Base-by-base conservation (phyloP, 1,140 invertebrate species). In the Macrocentrus cingulum region DNA sequence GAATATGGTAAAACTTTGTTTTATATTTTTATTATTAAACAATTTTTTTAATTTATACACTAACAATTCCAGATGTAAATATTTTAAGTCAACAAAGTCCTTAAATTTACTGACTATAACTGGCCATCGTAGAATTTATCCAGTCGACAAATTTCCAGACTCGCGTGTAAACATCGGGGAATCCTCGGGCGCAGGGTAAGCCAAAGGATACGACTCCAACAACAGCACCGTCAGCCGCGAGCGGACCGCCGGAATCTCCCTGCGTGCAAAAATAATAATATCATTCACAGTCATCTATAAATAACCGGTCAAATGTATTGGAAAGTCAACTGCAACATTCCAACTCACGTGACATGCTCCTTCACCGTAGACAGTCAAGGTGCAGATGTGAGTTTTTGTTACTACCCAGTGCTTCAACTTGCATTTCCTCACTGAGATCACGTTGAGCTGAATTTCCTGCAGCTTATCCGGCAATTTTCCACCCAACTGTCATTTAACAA, bases 381-480 rank as follows among this genome's bases (percentile, higher is more conserved):
- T 55, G 7, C 52, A 55, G 42, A 55, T 45, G 11, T 44, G 19
- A 18, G 39, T 25, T 2, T 15, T 7, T 1, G 7, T 48, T 1
- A 69, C 1, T 7, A 41, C 15, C 19, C 2, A 25, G 1, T 54
- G 44, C 0, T 0, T 9, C 11, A 37, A 0, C 8, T 25, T 59
- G 16, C 74, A 75, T 16, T 45, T 16, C 3, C 34, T 0, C 7
- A 59, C 57, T 0, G 45, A 22, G 5, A 67, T 60, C 7, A 73
- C 55, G 2, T 46, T 61, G 7, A 73, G 56, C 1, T 66, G 16
- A 3, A 75, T 64, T n/a, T 67, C 48, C 55, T 76, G 72, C 9
- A 76, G 61, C 0, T 62, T 58, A 44, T 70, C 63, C 1, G 75
- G 69, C 1, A 65, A 0, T 13, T 4, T 8, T 11, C 69, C 68